Evolutionary conservation across 2,113 vertebrate genomes (phyloP).

Genomic region (Ageneiosus marmoratus): DNA sequence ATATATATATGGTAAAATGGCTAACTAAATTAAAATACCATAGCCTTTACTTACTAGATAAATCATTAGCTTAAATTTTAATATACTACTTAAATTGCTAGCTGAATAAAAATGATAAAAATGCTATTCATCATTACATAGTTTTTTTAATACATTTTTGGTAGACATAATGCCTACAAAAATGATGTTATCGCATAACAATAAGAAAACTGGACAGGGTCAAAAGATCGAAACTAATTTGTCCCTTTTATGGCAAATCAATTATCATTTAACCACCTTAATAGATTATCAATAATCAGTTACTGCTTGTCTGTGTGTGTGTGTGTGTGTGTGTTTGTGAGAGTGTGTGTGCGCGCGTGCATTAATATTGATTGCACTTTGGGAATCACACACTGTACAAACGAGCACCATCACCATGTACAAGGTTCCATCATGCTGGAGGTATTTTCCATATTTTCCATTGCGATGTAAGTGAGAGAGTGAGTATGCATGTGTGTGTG

Average conservation of each 20-base stretch:
- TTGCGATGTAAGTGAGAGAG: background rate
- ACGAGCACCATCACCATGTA: constrained; percentile 19
- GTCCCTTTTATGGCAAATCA: constrained; percentile 14
- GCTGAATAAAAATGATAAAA: background rate
- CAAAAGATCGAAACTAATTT: constrained; percentile 19
- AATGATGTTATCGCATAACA: background rate
- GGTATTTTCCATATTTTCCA: constrained; percentile 38
- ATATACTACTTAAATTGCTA: background rate
- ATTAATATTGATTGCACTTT: constrained; percentile 34
- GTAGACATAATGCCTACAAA: background rate
- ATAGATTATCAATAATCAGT: constrained; percentile 26
- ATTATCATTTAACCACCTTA: constrained; percentile 28
- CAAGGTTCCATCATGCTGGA: constrained; percentile 47
- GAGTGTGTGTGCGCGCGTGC: background rate
- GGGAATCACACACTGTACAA: constrained; percentile 28
- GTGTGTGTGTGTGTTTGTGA: background rate
- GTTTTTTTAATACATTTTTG: background rate
- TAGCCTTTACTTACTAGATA: background rate
- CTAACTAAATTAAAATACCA: too few relatives aligned
- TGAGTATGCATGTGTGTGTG: constrained; percentile 12
- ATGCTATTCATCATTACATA: background rate
- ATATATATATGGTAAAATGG: too few relatives aligned
- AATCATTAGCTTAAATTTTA: background rate
- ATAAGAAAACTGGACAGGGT: background rate
- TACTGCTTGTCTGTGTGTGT: background rate